Evolutionary conservation across 2,113 vertebrate species (phyloP), one percentile per base, ranked within the genome.

Genomic region (Pelodiscus sinensis): DNA sequence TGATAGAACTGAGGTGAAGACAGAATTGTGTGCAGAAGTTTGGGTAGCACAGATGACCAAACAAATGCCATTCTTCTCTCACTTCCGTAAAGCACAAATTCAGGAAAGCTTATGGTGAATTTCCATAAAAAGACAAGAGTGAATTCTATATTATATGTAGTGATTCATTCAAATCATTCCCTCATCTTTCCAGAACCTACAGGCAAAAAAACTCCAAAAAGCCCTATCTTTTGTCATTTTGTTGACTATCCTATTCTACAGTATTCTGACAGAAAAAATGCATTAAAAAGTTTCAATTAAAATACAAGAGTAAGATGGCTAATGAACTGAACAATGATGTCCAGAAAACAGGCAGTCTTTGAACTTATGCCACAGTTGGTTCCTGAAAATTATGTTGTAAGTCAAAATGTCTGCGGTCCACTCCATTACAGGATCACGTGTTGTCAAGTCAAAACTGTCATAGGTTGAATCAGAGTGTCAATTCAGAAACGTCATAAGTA

Each of bases 91-190:
- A 92, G 35, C 38, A 25, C 87, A 95, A 68, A 86, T 77, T 52
- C 77, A 82, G 10, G 84, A 92, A 95, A 90, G 78, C n/a, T 92
- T 80, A 79, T 56, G 21, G 54, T 90, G 50, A 56, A 44, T 94
- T 95, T 54, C 84, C 85, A 31, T 25, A 51, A 18, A 79, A 83
- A 92, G 65, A 92, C 44, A 94, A 81, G 60, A 85, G 92, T 2
- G 2, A 16, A n/a, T 95, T 95, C 71, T 27, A 35, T 73, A 92
- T 86, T 73, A 92, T 57, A 16, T 77, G 85, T 82, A 91, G 90
- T 5, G 10, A 81, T 93, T 91, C 12, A 16, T 93, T 95, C 77
- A 91, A 68, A 79, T 86, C 77, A 91, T 91, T 82, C n/a, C 81
- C 38, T 60, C 84, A 84, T 94, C 82, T 81, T 88, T 29, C 62